Conservation (phyloP, 2,888 invertebrate species). For the Epiblema foenella region DNA sequence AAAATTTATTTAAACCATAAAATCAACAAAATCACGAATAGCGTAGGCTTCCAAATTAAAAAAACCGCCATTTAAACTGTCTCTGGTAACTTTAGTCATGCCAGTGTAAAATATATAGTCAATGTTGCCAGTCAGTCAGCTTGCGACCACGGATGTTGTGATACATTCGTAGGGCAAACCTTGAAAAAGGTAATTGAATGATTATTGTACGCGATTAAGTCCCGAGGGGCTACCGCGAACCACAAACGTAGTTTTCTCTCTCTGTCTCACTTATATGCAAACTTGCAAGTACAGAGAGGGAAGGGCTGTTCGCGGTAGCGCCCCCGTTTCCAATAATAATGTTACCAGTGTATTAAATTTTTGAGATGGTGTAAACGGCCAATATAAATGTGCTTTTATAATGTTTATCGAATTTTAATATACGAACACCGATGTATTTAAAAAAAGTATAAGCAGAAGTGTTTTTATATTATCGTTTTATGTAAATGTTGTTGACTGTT, state of each 20-base stretch:
- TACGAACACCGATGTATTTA: slow-evolving; percentile 26
- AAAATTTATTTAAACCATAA: slow-evolving; percentile 15
- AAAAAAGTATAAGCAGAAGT: slow-evolving; percentile 15
- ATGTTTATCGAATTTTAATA: slow-evolving; percentile 33
- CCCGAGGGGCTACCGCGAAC: too few species aligned
- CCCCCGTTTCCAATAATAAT: too few species aligned
- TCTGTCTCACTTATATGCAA: too few species aligned
- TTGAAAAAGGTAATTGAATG: too few species aligned
- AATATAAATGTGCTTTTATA: slow-evolving; percentile 37
- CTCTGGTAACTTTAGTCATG: slow-evolving; percentile 32
- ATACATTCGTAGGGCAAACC: too few species aligned
- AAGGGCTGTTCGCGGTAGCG: too few species aligned
- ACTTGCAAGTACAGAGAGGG: too few species aligned
- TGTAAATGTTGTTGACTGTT: slow-evolving; percentile 52
- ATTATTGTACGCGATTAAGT: too few species aligned
- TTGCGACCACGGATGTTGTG: too few species aligned
- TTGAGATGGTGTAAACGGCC: slow-evolving; percentile 16
- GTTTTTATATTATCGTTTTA: slow-evolving; percentile 48
- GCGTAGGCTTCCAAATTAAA: slow-evolving; percentile 39
- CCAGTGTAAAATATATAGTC: slow-evolving; percentile 31
- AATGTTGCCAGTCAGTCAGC: slow-evolving; percentile 39
- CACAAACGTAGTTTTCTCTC: too few species aligned
- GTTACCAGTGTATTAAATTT: slow-evolving; percentile 34
- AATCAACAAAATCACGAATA: slow-evolving; percentile 41
- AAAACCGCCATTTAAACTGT: slow-evolving; percentile 30